Percentiles rank a stretch among this genome's conserved stretches.
phyloP scores from a whole-genome alignment of 2,797 vertebrate species.

The Hippocampus kuda region DNA sequence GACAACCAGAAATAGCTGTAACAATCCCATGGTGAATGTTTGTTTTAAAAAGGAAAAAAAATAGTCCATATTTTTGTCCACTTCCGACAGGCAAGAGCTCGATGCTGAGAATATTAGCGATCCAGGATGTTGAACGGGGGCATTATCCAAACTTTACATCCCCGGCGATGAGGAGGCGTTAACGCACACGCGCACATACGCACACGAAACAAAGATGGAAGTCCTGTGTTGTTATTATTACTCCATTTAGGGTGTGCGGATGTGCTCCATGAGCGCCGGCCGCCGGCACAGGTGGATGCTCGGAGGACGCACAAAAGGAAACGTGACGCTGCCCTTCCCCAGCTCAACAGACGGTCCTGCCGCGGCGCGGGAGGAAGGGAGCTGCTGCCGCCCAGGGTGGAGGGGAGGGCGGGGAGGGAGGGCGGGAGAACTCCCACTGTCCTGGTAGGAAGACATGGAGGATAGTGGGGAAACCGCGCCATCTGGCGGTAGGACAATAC shows the following conservation, averaged over 20 bases:
- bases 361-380: constrained; percentile 20
- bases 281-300: constrained; percentile 48
- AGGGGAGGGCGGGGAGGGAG: constrained; percentile 9
- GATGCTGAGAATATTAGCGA: constrained; percentile 47
- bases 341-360: constrained; percentile 42
- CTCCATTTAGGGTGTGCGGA: constrained; percentile 35
- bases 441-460: background rate
- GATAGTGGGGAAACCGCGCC: background rate
- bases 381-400: constrained; percentile 11
- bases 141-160: constrained; percentile 62
- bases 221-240: constrained; percentile 28
- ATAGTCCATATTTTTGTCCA: constrained; percentile 72
- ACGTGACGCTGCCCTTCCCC: constrained; percentile 24
- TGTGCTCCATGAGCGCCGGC: constrained; percentile 40
- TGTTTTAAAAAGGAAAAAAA: constrained; percentile 24
- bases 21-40: constrained; percentile 67
- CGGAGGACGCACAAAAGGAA: constrained; percentile 32
- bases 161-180: constrained; percentile 12
- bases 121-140: constrained; percentile 50
- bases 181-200: too few relatives aligned
- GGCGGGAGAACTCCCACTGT: background rate
- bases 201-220: background rate
- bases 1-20: constrained; percentile 63
- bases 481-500: background rate
- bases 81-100: constrained; percentile 46